phyloP scores from a whole-genome alignment of 2,888 invertebrate species.

The Diplazon laetatorius region DNA sequence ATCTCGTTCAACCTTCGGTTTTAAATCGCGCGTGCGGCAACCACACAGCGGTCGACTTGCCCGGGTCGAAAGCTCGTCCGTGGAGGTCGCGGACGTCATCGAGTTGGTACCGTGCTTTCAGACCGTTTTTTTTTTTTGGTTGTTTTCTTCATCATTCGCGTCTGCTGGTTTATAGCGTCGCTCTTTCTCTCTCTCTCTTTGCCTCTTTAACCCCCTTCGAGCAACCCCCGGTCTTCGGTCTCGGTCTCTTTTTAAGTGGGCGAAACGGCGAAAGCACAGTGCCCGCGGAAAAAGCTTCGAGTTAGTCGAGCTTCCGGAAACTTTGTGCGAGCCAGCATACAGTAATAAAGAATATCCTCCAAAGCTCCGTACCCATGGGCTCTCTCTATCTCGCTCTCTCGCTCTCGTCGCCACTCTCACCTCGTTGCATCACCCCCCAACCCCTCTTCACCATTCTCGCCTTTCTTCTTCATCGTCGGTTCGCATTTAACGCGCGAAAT shows the following conservation, averaged over 20 bases:
- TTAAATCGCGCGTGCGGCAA: not conserved
- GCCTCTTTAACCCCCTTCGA: no score
- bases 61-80: constrained; percentile 55
- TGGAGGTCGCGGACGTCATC: constrained; percentile 47
- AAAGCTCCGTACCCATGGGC: constrained; percentile 39
- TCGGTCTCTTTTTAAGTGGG: constrained; percentile 12
- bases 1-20: constrained; percentile 41
- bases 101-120: constrained; percentile 28
- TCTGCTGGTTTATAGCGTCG: constrained; percentile 43
- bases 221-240: no score
- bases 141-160: constrained; percentile 56
- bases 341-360: constrained; percentile 64
- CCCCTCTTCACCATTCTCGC: not conserved
- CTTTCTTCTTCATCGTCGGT: constrained; percentile 26
- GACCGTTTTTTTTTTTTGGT: no score
- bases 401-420: constrained; percentile 31
- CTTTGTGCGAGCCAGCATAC: constrained; percentile 61
- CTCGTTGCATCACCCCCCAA: not conserved
- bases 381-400: no score
- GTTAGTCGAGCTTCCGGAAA: constrained; percentile 60
- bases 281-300: constrained; percentile 42
- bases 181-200: not conserved
- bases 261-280: constrained; percentile 19
- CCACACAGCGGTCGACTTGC: constrained; percentile 18
- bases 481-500: constrained; percentile 58